Base-by-base conservation (phyloP, 2,797 vertebrate genomes). In the Cyprinella venusta region DNA sequence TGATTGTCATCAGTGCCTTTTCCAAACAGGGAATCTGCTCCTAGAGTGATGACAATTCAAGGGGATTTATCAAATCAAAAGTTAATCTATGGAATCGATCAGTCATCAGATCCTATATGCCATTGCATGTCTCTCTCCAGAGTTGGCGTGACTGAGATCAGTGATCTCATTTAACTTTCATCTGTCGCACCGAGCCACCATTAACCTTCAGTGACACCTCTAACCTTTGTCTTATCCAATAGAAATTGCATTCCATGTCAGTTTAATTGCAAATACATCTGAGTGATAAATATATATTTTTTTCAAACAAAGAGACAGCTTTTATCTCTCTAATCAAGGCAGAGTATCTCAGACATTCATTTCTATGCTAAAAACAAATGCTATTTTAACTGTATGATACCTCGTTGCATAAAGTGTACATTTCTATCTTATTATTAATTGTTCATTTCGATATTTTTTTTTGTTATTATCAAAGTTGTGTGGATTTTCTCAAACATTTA, bases 181-280 rank as follows among this genome's bases (percentile, higher is more conserved):
- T 87, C 82, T 76, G 80, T 87, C 64, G 61, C 64, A 86, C 74
- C 63, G 75, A 88, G 80, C 86, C 65, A 83, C 82, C 81, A 88
- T 88, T 90, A 90, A 85, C 88, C 84, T 88, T 86, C 83, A 56
- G 75, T 81, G 85, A 80, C 83, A 83, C 80, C 81, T 87, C 79
- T 88, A 85, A 89, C 83, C 87, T 89, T 89, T 89, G 83, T 80
- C 81, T 80, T 80, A 76, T 84, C 81, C 84, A 84, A 82, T 80
- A 78, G 84, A 86, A 87, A 88, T 86, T 88, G 84, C 74, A 81
- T 85, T 84, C 76, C 79, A 33, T 76, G 74, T 85, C 85, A 82
- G 54, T 84, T 85, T 85, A 86, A 87, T 88, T 84, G 81, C 85
- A 86, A 78, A 88, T 84, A 70, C 67, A 81, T 84, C 70, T 79